Evolutionary conservation across 1,140 invertebrate genomes (phyloP).

Genomic region (Drosophila paulistorum): DNA sequence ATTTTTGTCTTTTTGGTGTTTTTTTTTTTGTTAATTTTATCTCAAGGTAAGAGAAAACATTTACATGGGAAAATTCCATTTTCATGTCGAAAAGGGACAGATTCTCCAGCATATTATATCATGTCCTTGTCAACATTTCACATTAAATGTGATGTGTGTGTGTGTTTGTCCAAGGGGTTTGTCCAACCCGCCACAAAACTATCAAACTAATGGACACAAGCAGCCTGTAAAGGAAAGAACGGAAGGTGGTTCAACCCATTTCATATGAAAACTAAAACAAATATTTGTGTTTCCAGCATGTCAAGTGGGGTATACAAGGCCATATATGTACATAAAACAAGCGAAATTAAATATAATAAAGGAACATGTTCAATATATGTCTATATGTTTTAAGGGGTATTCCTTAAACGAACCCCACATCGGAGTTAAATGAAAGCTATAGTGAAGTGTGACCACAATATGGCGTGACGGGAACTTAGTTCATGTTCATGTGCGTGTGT

Average conservation of each 20-base stretch:
- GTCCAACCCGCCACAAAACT: slow-evolving; percentile 6
- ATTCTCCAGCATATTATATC: slow-evolving; percentile 16
- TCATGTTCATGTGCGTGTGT: slow-evolving; percentile 38
- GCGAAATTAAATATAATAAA: not conserved
- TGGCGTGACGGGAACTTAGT: slow-evolving; percentile 64
- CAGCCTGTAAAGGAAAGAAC: too few relatives aligned
- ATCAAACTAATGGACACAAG: not conserved
- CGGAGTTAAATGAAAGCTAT: not conserved
- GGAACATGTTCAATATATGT: too few relatives aligned
- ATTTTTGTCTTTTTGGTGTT: not conserved
- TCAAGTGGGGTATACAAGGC: slow-evolving; percentile 23
- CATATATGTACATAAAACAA: slow-evolving; percentile 24
- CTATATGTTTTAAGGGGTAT: not conserved
- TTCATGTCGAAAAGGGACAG: not conserved
- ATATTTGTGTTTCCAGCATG: slow-evolving; percentile 36
- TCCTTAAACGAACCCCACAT: not conserved
- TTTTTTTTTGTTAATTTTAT: not conserved
- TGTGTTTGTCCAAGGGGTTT: slow-evolving; percentile 32
- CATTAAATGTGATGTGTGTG: slow-evolving; percentile 33
- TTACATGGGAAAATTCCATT: slow-evolving; percentile 11
- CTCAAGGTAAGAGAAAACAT: not conserved
- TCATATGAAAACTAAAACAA: slow-evolving; percentile 30
- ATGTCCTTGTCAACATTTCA: slow-evolving; percentile 46
- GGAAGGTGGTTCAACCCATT: not conserved
- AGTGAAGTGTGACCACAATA: slow-evolving; percentile 48